Evolutionary conservation across 1,140 invertebrate genomes (phyloP).

Genomic region (Cardiocondyla obscurior): DNA sequence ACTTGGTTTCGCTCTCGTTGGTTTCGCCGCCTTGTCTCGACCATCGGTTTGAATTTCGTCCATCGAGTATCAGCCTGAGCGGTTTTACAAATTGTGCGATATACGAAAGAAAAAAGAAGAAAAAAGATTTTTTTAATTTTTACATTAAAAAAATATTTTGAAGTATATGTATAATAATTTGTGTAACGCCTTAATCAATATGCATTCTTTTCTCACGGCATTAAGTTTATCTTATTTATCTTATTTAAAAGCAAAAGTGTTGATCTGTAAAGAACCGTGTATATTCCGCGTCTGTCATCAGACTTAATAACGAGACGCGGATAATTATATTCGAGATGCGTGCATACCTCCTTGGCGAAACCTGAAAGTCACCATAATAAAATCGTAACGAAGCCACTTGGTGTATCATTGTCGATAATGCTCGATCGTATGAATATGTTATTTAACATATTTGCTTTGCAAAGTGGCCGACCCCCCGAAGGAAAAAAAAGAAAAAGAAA

Average conservation of each 20-base stretch:
- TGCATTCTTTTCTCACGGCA: neutral
- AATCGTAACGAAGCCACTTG: constrained; percentile 14
- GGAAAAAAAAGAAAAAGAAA: no score
- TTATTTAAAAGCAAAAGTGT: constrained; percentile 6
- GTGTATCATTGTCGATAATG: constrained; percentile 23
- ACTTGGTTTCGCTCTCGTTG: neutral
- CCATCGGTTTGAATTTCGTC: constrained; percentile 9
- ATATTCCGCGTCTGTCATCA: neutral
- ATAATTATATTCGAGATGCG: constrained; percentile 20
- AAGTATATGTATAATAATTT: neutral
- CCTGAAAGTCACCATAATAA: constrained; percentile 24
- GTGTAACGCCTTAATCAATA: neutral
- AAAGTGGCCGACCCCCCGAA: neutral
- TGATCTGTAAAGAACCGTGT: neutral
- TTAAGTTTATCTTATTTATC: no score
- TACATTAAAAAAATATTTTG: neutral
- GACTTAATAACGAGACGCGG: neutral
- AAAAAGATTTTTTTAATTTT: no score
- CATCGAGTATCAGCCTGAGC: neutral
- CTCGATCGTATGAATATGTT: neutral
- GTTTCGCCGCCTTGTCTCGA: constrained; percentile 41
- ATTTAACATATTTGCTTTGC: constrained; percentile 29
- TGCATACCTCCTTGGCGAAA: neutral
- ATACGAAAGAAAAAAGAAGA: no score
- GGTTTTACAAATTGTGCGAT: neutral